Conservation (phyloP, 2,113 vertebrate genomes). For the Catagonus wagneri region DNA sequence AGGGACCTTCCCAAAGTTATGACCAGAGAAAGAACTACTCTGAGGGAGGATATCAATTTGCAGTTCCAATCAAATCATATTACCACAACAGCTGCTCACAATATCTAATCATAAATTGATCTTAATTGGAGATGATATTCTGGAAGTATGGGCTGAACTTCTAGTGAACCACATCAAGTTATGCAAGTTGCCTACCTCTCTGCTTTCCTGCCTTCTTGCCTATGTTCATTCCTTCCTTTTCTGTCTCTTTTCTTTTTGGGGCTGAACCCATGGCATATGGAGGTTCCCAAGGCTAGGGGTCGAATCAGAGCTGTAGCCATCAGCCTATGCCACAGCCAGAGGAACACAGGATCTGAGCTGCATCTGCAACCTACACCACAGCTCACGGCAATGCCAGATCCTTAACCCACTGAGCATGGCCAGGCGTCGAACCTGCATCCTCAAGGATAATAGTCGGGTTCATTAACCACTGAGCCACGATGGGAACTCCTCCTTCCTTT, state of each 20-base stretch:
- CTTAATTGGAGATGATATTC: conserved; percentile 34
- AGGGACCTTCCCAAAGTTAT: conserved; percentile 31
- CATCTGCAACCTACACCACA: no score
- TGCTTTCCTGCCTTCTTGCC: background rate
- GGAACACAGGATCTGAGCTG: no score
- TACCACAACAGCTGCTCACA: background rate
- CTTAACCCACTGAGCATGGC: no score
- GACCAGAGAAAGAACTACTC: background rate
- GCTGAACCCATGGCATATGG: no score
- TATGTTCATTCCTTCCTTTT: background rate
- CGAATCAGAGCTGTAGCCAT: no score
- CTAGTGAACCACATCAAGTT: conserved; percentile 23
- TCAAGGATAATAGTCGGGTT: no score
- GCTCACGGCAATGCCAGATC: no score
- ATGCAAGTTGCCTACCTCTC: background rate
- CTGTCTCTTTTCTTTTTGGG: no score
- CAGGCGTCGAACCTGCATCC: no score
- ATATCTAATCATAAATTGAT: background rate
- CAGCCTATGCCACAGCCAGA: no score
- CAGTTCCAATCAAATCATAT: conserved; percentile 31
- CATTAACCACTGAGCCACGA: no score
- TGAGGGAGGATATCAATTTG: background rate
- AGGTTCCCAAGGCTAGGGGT: no score
- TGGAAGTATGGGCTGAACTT: conserved; percentile 16
- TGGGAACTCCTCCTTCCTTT: background rate